Percentiles rank a stretch among this genome's conserved stretches.
Conservation (phyloP, 2,113 vertebrate genomes). For the Cairina moschata region DNA sequence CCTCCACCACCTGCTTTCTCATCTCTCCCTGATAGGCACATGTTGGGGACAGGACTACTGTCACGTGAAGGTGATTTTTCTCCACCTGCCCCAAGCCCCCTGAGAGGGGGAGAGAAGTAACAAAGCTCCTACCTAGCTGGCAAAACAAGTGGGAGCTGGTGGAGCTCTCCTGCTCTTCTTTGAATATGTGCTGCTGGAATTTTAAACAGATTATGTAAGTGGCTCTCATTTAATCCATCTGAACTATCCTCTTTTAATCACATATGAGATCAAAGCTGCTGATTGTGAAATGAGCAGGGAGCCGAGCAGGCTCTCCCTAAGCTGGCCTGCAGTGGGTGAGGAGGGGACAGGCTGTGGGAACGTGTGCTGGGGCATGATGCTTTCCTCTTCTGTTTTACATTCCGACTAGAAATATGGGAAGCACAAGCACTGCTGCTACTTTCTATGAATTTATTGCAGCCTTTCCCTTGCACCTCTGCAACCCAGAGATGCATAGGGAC, state of each 20-base stretch:
- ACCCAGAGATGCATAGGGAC: background rate
- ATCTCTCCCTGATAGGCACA: background rate
- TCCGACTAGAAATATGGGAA: background rate
- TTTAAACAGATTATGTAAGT: slow-evolving; percentile 70
- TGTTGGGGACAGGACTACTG: rapidly evolving
- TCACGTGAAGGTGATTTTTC: background rate
- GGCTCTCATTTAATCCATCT: slow-evolving; percentile 56
- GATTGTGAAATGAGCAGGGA: slow-evolving; percentile 16
- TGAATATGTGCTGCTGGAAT: slow-evolving; percentile 28
- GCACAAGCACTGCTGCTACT: background rate
- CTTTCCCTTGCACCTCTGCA: background rate
- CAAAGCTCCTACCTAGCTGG: background rate
- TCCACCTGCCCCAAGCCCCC: background rate
- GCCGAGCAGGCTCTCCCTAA: background rate
- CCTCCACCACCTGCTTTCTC: background rate
- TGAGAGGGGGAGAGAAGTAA: background rate
- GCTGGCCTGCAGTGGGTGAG: background rate
- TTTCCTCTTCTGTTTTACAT: background rate
- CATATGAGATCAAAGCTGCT: slow-evolving; percentile 52
- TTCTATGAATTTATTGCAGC: background rate
- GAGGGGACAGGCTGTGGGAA: background rate
- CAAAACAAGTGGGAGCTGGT: background rate
- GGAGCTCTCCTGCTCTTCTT: background rate
- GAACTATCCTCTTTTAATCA: slow-evolving; percentile 43
- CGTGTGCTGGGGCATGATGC: background rate